phyloP scores from a whole-genome alignment of 2,888 invertebrate genomes.

The Leptinotarsa haldemani region DNA sequence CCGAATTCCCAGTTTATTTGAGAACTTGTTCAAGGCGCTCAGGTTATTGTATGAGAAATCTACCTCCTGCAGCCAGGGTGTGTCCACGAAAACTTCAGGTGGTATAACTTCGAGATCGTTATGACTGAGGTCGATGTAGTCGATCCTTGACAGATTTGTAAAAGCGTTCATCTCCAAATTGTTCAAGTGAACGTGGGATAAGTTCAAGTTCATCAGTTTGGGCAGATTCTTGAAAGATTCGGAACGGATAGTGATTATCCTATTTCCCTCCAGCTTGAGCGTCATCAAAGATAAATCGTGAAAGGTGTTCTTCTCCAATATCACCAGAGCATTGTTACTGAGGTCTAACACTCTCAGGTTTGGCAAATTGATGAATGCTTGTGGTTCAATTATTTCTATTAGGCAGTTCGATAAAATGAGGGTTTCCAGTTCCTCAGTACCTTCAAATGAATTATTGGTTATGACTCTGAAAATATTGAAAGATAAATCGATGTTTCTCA shows the following conservation, averaged over 20 bases:
- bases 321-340: conserved; percentile 25
- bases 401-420: conserved; percentile 22
- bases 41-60: conserved; percentile 12
- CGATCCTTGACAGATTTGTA: conserved; percentile 1
- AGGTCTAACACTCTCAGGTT: conserved; percentile 25
- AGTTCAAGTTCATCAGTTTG: conserved; percentile 11
- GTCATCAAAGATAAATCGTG: conserved; percentile 10
- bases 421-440: neutral
- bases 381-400: conserved; percentile 21
- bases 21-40: neutral
- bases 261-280: conserved; percentile 24
- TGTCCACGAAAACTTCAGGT: neutral
- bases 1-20: neutral
- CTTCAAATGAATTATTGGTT: conserved; percentile 10
- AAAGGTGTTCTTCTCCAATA: conserved; percentile 26
- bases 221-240: conserved; percentile 29
- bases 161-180: conserved; percentile 22
- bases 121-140: conserved; percentile 24
- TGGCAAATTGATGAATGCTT: conserved; percentile 18
- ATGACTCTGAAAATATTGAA: conserved; percentile 15
- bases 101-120: conserved; percentile 23
- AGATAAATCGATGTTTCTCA: conserved; percentile 14
- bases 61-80: neutral
- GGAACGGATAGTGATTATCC: conserved; percentile 12
- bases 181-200: conserved; percentile 16